These are phyloP conservation scores for Prunella fulvescens DNA, from an alignment of 2,113 vertebrate genomes.

Conservation along the genomic window DNA sequence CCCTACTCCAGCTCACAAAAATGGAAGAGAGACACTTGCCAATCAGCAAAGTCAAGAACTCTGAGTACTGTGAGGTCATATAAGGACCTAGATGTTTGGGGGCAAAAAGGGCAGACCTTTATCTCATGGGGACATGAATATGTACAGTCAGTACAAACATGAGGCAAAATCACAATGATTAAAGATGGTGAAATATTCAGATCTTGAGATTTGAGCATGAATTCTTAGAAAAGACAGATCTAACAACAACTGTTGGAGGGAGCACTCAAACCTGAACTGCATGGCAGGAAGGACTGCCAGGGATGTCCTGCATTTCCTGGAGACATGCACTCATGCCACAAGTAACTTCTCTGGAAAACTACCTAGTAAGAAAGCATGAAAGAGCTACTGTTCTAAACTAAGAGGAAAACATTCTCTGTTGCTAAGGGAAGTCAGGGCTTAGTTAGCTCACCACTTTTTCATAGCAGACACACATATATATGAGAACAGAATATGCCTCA, in stretches of 20 bases:
- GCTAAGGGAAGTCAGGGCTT: slow-evolving; percentile 25
- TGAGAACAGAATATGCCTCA: background rate
- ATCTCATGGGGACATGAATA: background rate
- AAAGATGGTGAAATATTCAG: background rate
- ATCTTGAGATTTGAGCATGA: background rate
- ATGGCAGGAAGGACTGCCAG: background rate
- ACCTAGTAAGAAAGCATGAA: background rate
- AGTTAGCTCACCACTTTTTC: background rate
- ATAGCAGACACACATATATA: background rate
- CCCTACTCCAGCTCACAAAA: background rate
- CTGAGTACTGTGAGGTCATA: background rate
- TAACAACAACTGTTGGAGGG: background rate
- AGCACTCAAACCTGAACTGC: background rate
- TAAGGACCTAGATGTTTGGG: background rate
- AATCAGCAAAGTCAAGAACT: background rate
- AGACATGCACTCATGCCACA: background rate
- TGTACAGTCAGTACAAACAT: background rate
- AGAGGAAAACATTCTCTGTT: slow-evolving; percentile 18
- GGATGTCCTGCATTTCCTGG: background rate
- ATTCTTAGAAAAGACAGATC: background rate
- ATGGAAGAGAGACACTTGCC: background rate
- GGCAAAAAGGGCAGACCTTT: background rate
- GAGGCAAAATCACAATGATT: background rate
- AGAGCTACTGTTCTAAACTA: background rate
- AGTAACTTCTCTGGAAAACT: background rate